Evolutionary conservation across 2,797 vertebrate species (phyloP), one percentile per base, ranked within the genome.

Genomic region (Fistularia tabacaria): DNA sequence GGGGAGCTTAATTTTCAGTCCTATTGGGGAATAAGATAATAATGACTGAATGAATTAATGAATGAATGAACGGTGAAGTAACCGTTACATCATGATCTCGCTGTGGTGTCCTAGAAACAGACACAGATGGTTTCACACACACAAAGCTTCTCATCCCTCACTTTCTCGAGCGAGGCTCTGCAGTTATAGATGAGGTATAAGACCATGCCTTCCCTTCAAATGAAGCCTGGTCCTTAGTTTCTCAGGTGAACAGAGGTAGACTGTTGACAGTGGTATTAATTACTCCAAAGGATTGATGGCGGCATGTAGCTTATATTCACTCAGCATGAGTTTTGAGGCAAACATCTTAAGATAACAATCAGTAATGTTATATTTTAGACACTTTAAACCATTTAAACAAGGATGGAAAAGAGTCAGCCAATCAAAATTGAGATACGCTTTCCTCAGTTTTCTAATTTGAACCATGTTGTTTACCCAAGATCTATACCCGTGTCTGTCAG

Each of bases 201-300:
- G 78, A 80, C 67, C 47, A 64, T 73, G 67, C 76, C 58, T 87
- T 84, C 87, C 85, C 80, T 87, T 10, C 8, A 77, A 62, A 68
- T 59, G 53, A 60, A 65, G 60, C 66, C 49, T 51, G 46, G 59
- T 80, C 59, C 61, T 72, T 58, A 49, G 59, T 77, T 71, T 79
- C 77, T 52, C 10, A 49, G 71, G 62, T 57, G 67, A 67, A 55
- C 69, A 84, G 77, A 66, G 57, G 54, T 41, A 77, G 86, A 57
- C 60, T 77, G 79, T 80, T 84, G 74, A 81, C 66, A 64, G 51
- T 64, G 76, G 79, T 77, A 86, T 84, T 81, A 82, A 80, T 74
- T 60, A 66, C 68, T 49, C 76, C 64, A 71, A 80, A 14, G 79
- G 82, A 86, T 87, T 88, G 88, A 80, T 79, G 64, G 62, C 68